Conservation (phyloP, 2,113 vertebrate genomes). For the Talpa occidentalis region DNA sequence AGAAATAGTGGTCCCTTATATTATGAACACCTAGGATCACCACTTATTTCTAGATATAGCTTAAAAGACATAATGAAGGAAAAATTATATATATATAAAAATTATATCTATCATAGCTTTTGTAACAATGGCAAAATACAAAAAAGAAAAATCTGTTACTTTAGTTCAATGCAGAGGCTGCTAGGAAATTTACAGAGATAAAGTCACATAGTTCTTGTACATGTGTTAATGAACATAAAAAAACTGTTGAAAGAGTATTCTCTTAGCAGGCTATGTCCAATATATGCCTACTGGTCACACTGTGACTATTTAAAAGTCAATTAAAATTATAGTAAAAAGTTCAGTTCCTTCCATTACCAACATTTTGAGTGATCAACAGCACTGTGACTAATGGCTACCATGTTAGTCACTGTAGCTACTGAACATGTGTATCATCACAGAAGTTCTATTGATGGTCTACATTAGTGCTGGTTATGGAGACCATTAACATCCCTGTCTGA, state of each 20-base stretch:
- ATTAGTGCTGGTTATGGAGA: not conserved
- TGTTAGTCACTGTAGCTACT: fast-evolving
- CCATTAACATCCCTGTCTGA: not conserved
- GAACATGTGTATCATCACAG: not conserved
- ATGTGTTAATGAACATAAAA: slow-evolving; percentile 18
- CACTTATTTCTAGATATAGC: not conserved
- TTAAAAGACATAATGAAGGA: slow-evolving; percentile 45
- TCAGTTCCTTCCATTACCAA: not conserved
- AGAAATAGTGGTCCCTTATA: slow-evolving; percentile 42
- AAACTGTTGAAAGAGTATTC: not conserved
- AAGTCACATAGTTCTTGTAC: not conserved
- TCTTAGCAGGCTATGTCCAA: not conserved
- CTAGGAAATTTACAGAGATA: slow-evolving; percentile 8
- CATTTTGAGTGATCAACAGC: not conserved
- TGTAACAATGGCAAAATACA: not conserved
- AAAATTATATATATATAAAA: not conserved
- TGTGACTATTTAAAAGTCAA: slow-evolving; percentile 23
- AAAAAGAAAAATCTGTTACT: not conserved
- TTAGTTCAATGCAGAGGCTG: not conserved
- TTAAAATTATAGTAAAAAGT: not conserved
- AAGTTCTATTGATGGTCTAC: not conserved
- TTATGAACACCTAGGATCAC: not conserved
- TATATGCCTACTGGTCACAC: not conserved
- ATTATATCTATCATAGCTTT: not conserved
- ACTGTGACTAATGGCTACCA: not conserved